Evolutionary conservation across 2,888 invertebrate species (phyloP).

Genomic region (Cryptophagus acutangulus): DNA sequence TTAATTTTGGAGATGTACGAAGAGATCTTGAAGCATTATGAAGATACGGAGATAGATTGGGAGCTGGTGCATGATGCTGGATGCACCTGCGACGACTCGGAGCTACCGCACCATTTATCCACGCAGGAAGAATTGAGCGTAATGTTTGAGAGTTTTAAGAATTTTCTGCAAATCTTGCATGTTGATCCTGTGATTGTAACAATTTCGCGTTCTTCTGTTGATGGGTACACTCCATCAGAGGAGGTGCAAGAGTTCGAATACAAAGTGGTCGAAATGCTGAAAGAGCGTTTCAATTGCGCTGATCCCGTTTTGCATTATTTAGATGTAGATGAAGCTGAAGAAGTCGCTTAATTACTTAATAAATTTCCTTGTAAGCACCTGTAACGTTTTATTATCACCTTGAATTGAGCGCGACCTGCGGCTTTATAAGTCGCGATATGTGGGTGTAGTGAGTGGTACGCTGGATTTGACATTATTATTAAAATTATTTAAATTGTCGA

Average conservation of each 20-base stretch:
- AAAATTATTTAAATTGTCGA: no score
- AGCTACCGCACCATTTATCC: conserved; percentile 80
- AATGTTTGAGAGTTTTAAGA: conserved; percentile 57
- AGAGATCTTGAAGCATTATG: conserved; percentile 51
- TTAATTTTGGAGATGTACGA: conserved; percentile 23
- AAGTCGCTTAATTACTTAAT: not conserved
- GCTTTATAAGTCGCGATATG: no score
- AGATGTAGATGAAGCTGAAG: conserved; percentile 18
- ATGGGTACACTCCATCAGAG: conserved; percentile 83
- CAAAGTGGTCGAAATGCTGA: conserved; percentile 58
- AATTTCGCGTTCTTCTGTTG: conserved; percentile 77
- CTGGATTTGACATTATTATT: no score
- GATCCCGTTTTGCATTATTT: conserved; percentile 51
- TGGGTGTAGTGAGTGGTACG: no score
- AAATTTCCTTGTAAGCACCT: no score
- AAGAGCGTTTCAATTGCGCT: conserved; percentile 51
- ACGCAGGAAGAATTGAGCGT: conserved; percentile 60
- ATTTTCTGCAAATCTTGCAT: conserved; percentile 57
- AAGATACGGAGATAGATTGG: conserved; percentile 69
- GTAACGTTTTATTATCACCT: no score
- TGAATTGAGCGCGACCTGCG: no score
- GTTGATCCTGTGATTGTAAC: conserved; percentile 67
- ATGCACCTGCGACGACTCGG: conserved; percentile 81
- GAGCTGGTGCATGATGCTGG: conserved; percentile 78
- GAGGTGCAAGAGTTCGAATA: conserved; percentile 78